These are phyloP conservation scores for Sarcophaga bullata DNA, from an alignment of 1,140 invertebrate species.

Conservation along the genomic window DNA sequence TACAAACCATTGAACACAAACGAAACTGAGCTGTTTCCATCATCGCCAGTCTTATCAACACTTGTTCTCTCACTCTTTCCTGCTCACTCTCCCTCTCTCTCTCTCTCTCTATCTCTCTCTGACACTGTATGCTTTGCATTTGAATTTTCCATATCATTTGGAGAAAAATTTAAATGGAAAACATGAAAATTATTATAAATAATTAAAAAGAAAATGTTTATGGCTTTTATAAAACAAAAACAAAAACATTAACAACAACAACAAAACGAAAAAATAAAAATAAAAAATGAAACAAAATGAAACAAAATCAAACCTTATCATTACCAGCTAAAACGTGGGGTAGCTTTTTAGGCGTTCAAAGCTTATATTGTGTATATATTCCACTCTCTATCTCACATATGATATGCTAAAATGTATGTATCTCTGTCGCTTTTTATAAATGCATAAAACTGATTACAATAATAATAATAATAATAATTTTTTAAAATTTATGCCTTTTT, in stretches of 20 bases:
- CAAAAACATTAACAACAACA: constrained; percentile 32
- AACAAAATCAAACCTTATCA: constrained; percentile 28
- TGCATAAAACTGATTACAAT: constrained; percentile 65
- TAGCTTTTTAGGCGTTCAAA: constrained; percentile 27
- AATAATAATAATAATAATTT: constrained; percentile 49
- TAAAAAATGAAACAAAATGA: constrained; percentile 23
- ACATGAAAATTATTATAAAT: constrained; percentile 31
- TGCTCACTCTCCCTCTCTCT: no score
- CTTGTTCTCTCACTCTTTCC: neutral
- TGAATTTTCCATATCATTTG: neutral
- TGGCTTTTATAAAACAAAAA: constrained; percentile 18
- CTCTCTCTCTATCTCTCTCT: no score
- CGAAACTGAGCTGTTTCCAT: neutral
- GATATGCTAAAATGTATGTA: constrained; percentile 20
- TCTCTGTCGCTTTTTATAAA: constrained; percentile 50
- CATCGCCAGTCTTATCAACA: constrained; percentile 13
- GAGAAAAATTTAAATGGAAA: neutral
- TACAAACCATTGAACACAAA: constrained; percentile 29
- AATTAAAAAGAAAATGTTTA: constrained; percentile 41
- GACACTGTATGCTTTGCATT: no score
- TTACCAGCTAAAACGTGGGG: neutral
- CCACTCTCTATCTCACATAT: neutral
- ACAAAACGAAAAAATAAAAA: neutral
- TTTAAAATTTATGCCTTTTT: constrained; percentile 61
- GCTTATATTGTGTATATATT: neutral